phyloP scores from a whole-genome alignment of 2,113 vertebrate genomes.

The Nothobranchius kuhntae region DNA sequence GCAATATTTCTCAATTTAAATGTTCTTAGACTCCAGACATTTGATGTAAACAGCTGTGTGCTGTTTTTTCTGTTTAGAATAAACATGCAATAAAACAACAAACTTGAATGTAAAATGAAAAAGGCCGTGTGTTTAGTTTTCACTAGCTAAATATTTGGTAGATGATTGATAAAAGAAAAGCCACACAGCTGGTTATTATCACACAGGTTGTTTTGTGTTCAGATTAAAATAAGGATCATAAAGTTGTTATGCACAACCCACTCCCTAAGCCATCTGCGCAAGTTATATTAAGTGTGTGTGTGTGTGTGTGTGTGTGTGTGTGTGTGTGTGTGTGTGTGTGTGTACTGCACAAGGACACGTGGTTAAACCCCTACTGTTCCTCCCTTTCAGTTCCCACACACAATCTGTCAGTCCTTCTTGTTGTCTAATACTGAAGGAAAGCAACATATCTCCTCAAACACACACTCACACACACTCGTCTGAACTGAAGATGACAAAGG shows the following conservation, averaged over 20 bases:
- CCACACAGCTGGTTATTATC: neutral
- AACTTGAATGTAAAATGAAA: too few species aligned
- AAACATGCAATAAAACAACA: too few species aligned
- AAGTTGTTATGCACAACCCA: constrained; percentile 12
- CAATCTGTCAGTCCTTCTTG: constrained; percentile 63
- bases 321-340: constrained; percentile 7
- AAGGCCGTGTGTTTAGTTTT: too few species aligned
- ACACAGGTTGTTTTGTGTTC: constrained; percentile 6
- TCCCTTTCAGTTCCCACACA: constrained; percentile 60
- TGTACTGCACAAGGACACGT: constrained; percentile 41
- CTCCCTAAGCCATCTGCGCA: constrained; percentile 47
- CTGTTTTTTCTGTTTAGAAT: too few species aligned
- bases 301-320: too few species aligned
- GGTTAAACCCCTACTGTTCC: constrained; percentile 56
- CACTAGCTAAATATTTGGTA: neutral
- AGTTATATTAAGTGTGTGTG: constrained; percentile 13
- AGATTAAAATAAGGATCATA: constrained; percentile 18
- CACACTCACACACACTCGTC: constrained; percentile 22
- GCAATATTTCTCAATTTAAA: constrained; percentile 34
- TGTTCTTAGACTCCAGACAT: neutral
- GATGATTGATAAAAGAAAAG: neutral
- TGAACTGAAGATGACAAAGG: constrained; percentile 49
- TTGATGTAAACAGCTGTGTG: too few species aligned
- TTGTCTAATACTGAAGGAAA: constrained; percentile 32
- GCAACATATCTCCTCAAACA: constrained; percentile 5